These are phyloP conservation scores for Eupithecia abbreviata DNA, from an alignment of 2,888 invertebrate species.

Conservation along the genomic window DNA sequence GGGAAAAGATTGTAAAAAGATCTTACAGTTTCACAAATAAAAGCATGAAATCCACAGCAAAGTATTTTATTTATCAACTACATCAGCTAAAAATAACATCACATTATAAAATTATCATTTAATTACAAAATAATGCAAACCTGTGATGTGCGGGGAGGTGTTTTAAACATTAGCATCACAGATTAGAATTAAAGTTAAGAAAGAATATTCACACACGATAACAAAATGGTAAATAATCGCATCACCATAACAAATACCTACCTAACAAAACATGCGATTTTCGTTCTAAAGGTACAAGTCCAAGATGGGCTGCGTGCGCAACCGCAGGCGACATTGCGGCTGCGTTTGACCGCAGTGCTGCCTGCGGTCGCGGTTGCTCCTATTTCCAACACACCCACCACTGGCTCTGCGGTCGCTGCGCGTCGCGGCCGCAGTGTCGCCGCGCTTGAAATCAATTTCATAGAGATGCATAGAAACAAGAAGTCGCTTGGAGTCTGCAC, in stretches of 20 bases:
- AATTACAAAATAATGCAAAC: background rate
- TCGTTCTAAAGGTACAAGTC: background rate
- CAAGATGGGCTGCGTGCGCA: no score
- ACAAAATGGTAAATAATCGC: background rate
- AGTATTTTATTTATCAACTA: slow-evolving; percentile 4
- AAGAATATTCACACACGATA: background rate
- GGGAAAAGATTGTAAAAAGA: background rate
- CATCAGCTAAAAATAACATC: slow-evolving; percentile 6
- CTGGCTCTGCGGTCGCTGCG: no score
- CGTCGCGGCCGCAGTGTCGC: no score
- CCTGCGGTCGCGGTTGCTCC: no score
- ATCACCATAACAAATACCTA: background rate
- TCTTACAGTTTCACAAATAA: background rate
- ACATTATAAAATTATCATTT: background rate
- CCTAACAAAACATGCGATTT: background rate
- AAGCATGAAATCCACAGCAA: background rate
- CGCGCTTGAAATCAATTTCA: no score
- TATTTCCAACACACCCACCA: no score
- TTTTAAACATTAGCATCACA: background rate
- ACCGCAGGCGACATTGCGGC: no score
- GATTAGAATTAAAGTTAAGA: background rate
- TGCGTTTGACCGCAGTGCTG: no score
- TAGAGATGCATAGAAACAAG: no score
- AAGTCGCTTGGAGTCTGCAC: no score
- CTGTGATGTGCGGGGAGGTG: no score